Evolutionary conservation across 2,888 invertebrate species (phyloP).

Genomic region (Carpatolechia fugitivella): DNA sequence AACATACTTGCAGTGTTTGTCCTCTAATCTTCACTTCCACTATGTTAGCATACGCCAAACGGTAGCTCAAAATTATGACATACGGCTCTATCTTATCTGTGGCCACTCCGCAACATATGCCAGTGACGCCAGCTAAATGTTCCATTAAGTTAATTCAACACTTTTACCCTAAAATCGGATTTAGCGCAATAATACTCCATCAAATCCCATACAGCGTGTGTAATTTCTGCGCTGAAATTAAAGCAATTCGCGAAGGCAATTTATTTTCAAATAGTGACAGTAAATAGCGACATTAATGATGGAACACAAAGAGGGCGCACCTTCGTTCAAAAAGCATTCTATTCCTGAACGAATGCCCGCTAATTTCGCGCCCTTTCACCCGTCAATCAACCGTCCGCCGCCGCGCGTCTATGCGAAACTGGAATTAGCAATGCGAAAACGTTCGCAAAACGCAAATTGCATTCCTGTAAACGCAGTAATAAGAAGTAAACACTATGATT

Average conservation of each 20-base stretch:
- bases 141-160: conserved; percentile 62
- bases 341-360: conserved; percentile 42
- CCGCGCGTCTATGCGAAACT: conserved; percentile 40
- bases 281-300: conserved; percentile 41
- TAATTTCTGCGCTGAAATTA: conserved; percentile 32
- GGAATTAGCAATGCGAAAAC: conserved; percentile 53
- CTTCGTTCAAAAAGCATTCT: conserved; percentile 28
- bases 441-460: conserved; percentile 48
- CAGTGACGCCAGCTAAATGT: conserved; percentile 66
- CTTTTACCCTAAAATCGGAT: conserved; percentile 62
- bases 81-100: conserved; percentile 77
- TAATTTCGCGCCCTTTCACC: conserved; percentile 76
- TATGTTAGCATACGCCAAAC: conserved; percentile 69
- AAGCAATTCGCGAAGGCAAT: conserved; percentile 11
- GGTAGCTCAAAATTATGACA: conserved; percentile 74
- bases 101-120: conserved; percentile 74
- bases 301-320: conserved; percentile 36
- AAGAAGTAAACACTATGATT: conserved; percentile 56
- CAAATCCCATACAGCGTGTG: conserved; percentile 53
- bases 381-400: conserved; percentile 71
- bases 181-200: conserved; percentile 40
- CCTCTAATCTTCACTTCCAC: conserved; percentile 63
- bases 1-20: conserved; percentile 61
- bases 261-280: conserved; percentile 28
- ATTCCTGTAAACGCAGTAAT: conserved; percentile 29